Evolutionary conservation across 92 coral and sea anemone species (phyloP).

Genomic region (Phenganax marumi): DNA sequence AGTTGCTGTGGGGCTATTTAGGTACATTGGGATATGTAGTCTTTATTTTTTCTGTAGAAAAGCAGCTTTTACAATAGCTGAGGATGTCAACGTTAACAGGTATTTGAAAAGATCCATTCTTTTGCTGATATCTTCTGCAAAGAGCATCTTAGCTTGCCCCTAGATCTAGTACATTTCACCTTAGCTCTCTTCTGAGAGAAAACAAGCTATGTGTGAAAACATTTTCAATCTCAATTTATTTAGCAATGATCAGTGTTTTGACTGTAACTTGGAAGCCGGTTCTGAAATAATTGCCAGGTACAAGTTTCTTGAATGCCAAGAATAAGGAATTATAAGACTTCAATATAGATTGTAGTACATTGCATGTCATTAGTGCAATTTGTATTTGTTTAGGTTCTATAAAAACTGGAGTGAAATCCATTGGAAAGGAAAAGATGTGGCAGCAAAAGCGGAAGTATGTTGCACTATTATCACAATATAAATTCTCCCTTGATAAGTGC

Average conservation of each 20-base stretch:
- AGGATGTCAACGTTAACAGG: constrained; percentile 44
- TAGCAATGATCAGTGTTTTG: constrained; percentile 92
- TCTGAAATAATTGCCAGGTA: constrained; percentile 87
- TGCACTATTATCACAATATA: not conserved
- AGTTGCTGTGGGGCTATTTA: too few relatives aligned
- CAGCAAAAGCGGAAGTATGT: constrained; percentile 76
- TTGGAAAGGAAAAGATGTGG: constrained; percentile 69
- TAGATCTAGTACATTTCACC: too few relatives aligned
- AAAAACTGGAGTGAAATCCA: constrained; percentile 85
- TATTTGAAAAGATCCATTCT: not conserved
- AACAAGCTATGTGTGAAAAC: too few relatives aligned
- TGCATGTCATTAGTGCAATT: not conserved
- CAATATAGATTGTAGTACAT: too few relatives aligned
- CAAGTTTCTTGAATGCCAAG: constrained; percentile 6
- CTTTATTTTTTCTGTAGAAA: constrained; percentile 9
- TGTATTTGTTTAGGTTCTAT: constrained; percentile 55
- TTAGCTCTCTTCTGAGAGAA: too few relatives aligned
- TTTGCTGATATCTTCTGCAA: too few relatives aligned
- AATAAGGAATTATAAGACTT: not conserved
- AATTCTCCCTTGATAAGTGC: not conserved
- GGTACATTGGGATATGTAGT: not conserved
- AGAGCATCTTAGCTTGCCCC: too few relatives aligned
- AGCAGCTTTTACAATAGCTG: constrained; percentile 45
- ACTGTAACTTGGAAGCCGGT: constrained; percentile 92
- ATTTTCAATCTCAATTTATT: not conserved